Percentiles rank a stretch among this genome's conserved stretches.
phyloP scores from a whole-genome alignment of 37 sponge, comb jelly and placozoan species.

The Crambe crambe region DNA sequence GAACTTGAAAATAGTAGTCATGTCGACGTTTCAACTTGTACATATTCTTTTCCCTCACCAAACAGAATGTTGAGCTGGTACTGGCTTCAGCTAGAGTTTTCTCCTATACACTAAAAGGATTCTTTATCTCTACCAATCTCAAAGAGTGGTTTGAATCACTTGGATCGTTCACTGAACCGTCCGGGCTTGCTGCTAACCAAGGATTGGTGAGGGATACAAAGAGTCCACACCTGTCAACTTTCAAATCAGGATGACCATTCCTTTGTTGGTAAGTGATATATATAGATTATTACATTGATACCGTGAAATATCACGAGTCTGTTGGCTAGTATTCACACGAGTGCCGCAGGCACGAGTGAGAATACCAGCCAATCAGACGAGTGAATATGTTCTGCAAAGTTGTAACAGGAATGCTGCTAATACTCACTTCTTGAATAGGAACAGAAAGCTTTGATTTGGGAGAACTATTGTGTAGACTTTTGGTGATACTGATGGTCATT shows the following conservation, averaged over 20 bases:
- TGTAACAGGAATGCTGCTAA: too few relatives aligned
- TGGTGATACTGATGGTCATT: too few relatives aligned
- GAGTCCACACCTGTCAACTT: constrained; percentile 3
- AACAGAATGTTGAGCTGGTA: background rate
- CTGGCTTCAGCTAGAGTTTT: background rate
- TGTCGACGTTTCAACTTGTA: constrained; percentile 24
- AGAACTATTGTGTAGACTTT: too few relatives aligned
- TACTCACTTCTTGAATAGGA: too few relatives aligned
- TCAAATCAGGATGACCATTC: constrained; percentile 10
- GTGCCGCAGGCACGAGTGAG: too few relatives aligned
- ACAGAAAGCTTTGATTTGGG: too few relatives aligned
- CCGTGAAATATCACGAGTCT: too few relatives aligned
- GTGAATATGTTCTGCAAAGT: too few relatives aligned
- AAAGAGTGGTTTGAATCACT: constrained; percentile 9
- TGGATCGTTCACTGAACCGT: constrained; percentile 10
- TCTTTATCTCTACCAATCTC: constrained; percentile 25
- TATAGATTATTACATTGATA: too few relatives aligned
- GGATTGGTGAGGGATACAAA: constrained; percentile 13
- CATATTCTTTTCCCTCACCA: background rate
- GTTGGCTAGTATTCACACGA: too few relatives aligned
- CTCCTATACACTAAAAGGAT: constrained; percentile 14
- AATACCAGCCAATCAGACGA: too few relatives aligned
- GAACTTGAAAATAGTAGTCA: constrained; percentile 45
- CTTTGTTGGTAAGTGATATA: background rate
- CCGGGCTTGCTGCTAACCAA: constrained; percentile 26